phyloP scores from a whole-genome alignment of 1,140 invertebrate species.

The Meteorus sp. region DNA sequence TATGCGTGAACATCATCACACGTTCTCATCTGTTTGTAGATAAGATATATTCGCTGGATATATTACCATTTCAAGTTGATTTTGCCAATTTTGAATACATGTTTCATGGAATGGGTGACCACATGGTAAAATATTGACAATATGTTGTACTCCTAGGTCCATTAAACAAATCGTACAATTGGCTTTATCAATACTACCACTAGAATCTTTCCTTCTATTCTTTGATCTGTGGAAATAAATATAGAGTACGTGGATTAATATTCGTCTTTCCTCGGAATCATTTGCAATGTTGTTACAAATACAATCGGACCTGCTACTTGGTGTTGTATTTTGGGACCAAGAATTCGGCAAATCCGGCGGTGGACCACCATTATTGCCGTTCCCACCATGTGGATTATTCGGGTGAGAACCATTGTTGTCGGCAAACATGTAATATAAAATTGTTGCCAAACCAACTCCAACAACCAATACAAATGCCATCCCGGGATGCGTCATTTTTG shows the following conservation, averaged over 20 bases:
- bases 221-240: slow-evolving; percentile 9
- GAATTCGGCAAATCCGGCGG: slow-evolving; percentile 15
- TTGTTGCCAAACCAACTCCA: slow-evolving; percentile 35
- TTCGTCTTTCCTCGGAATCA: slow-evolving; percentile 15
- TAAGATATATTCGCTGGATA: background rate
- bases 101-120: slow-evolving; percentile 33
- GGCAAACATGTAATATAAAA: slow-evolving; percentile 40
- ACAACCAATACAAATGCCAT: slow-evolving; percentile 33
- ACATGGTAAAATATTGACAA: slow-evolving; percentile 21
- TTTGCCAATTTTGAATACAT: slow-evolving; percentile 32
- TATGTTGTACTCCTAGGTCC: background rate
- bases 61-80: slow-evolving; percentile 19
- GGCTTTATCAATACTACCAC: slow-evolving; percentile 14
- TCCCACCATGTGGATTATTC: slow-evolving; percentile 12
- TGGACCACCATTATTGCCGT: slow-evolving; percentile 9
- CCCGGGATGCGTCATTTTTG: slow-evolving; percentile 37
- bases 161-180: slow-evolving; percentile 34
- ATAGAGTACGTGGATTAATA: background rate
- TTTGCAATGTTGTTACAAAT: background rate
- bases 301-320: background rate
- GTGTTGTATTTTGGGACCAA: slow-evolving; percentile 5
- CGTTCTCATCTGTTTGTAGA: background rate
- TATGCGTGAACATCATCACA: background rate
- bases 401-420: slow-evolving; percentile 18
- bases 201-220: slow-evolving; percentile 16